Evolutionary conservation across 1,140 invertebrate genomes (phyloP).

Genomic region (Drosophila micromelanica): DNA sequence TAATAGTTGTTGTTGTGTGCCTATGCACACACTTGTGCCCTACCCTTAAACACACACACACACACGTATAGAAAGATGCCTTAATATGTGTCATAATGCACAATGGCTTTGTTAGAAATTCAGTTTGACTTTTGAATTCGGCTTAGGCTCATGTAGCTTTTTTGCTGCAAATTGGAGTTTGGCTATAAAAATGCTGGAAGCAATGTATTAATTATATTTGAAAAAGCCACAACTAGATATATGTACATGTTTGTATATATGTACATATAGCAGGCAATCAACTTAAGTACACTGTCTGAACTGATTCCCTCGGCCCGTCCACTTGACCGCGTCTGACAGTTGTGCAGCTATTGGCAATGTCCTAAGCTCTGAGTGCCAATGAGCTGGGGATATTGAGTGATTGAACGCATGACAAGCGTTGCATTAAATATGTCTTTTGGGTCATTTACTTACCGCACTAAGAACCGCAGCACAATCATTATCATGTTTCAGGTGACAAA

Average conservation of each 20-base stretch:
- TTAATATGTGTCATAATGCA: slow-evolving; percentile 17
- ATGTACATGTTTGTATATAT: background rate
- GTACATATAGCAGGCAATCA: slow-evolving; percentile 16
- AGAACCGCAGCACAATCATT: background rate
- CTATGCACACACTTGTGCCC: slow-evolving; percentile 28
- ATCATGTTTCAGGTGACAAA: background rate
- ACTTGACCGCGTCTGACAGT: slow-evolving; percentile 51
- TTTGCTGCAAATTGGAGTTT: background rate
- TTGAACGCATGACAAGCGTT: slow-evolving; percentile 18
- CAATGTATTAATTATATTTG: slow-evolving; percentile 10
- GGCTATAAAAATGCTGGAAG: background rate
- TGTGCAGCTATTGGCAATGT: slow-evolving; percentile 14
- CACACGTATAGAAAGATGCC: slow-evolving; percentile 1
- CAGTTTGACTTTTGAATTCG: slow-evolving; percentile 4
- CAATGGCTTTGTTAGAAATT: slow-evolving; percentile 13
- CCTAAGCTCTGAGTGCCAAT: slow-evolving; percentile 11
- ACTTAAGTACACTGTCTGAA: slow-evolving; percentile 15
- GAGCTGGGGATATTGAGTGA: slow-evolving; percentile 17
- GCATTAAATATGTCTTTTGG: slow-evolving; percentile 10
- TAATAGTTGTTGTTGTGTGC: slow-evolving; percentile 34
- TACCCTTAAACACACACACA: slow-evolving; percentile 1
- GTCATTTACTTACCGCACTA: slow-evolving; percentile 25
- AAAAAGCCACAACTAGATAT: background rate
- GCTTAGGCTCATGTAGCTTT: background rate
- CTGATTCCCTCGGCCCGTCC: slow-evolving; percentile 20